These are phyloP conservation scores for Actenoides hombroni DNA, from an alignment of 2,113 vertebrate genomes.

Conservation along the genomic window DNA sequence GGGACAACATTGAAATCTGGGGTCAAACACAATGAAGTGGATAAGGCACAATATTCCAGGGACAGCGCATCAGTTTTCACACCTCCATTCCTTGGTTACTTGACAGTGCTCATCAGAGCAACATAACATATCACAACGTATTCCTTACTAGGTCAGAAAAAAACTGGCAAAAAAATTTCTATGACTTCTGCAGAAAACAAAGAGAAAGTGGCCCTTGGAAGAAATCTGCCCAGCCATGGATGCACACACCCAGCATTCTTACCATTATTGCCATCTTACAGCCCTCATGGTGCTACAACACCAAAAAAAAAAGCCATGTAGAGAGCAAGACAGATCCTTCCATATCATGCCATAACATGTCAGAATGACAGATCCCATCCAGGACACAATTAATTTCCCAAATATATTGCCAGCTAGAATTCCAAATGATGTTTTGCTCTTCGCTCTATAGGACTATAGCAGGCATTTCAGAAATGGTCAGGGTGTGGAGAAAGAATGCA, in stretches of 20 bases:
- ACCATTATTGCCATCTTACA: not conserved
- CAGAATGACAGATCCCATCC: not conserved
- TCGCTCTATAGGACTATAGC: not conserved
- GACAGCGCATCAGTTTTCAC: not conserved
- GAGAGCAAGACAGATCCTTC: not conserved
- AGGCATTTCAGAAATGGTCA: not conserved
- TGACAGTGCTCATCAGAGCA: not conserved
- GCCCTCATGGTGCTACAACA: not conserved
- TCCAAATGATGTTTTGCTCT: not conserved
- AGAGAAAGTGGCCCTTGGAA: not conserved
- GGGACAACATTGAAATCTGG: not conserved
- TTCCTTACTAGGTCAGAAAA: not conserved
- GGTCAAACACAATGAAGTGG: not conserved
- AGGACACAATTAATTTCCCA: not conserved
- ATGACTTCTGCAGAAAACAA: not conserved
- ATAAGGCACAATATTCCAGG: not conserved
- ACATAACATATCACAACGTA: accelerated
- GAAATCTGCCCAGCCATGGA: not conserved
- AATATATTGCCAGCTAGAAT: not conserved
- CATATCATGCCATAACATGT: not conserved
- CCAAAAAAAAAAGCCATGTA: not conserved
- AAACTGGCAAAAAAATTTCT: not conserved
- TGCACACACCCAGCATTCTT: not conserved
- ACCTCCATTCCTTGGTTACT: not conserved
- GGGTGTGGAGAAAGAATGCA: not conserved